Evolutionary conservation across 2,113 vertebrate genomes (phyloP), one percentile per base, ranked within the genome.

Genomic region (Ophthalmolycus amberensis): DNA sequence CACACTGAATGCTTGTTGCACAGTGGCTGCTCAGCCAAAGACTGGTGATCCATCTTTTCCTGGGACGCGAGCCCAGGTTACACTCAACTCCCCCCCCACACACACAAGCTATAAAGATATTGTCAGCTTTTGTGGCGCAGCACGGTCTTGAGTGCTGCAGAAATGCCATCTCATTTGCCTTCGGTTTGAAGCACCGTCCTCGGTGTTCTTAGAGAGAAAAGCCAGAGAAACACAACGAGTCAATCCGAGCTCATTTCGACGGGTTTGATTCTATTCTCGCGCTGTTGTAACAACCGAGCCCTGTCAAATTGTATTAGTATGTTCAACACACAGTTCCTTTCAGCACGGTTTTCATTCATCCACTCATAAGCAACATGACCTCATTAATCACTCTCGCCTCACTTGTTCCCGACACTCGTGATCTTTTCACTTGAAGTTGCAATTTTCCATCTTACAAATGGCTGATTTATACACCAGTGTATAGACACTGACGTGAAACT

Each of bases 41-140:
- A 85, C 37, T 56, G 86, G 88, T 85, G 85, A 92, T 93, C 87
- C 88, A 90, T 93, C 90, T 93, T 91, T 85, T 91, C 79, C 85
- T 85, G 86, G 93, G 87, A 93, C 52, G 72, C 27, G 75, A 84
- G 91, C 92, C 93, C 87, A 91, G 85, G 88, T 90, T 90, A 67
- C 74, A 79, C 85, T 88, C 86, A 48, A 32, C 75, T 84, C 75
- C 25, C 54, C 50, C 9, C 22, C 20, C 22, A 22, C 44, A 5
- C 87, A 82, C 75, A 84, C 74, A 67, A n/a, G 83, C 86, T 71
- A 85, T 90, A 86, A 89, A 91, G 84, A 91, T 89, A 85, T 82
- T 87, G 91, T 88, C 85, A 90, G 91, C 69, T 82, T 85, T 89
- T 88, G 84, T 82, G 77, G 81, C 2, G 60, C 80, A 63, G 76